These are phyloP conservation scores for Okapia johnstoni DNA, from an alignment of 2,113 vertebrate genomes.

Conservation along the genomic window DNA sequence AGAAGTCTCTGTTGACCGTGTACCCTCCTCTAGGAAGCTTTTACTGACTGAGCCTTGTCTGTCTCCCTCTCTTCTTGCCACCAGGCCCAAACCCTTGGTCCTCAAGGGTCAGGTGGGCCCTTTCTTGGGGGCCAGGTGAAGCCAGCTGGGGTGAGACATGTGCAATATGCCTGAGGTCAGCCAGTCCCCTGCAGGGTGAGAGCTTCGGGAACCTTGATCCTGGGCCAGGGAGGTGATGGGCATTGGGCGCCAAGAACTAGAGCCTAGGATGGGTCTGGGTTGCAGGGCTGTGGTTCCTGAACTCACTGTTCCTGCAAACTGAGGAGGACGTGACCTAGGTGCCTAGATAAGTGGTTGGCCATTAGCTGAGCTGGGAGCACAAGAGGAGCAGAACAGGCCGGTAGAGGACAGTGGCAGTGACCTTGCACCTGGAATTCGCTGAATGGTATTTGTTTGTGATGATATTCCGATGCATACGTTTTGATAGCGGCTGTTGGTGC, in stretches of 20 bases:
- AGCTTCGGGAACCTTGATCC: not conserved
- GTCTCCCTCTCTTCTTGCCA: not conserved
- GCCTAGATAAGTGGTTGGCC: not conserved
- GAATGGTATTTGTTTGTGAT: not conserved
- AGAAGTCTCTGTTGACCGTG: not conserved
- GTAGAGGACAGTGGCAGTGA: not conserved
- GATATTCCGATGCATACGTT: not conserved
- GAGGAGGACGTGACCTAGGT: not conserved
- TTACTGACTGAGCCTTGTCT: not conserved
- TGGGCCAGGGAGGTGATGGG: not conserved
- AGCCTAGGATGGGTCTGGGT: not conserved
- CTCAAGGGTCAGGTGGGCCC: not conserved
- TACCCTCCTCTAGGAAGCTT: not conserved
- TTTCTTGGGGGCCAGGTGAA: not conserved
- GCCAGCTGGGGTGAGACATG: not conserved
- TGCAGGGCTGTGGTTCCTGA: not conserved
- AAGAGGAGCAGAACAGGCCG: not conserved
- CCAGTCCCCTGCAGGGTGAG: not conserved
- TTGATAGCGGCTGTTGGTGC: not conserved
- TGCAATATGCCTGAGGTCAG: not conserved
- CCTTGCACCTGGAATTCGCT: not conserved
- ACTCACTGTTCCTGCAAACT: not conserved
- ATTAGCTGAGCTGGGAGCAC: not conserved
- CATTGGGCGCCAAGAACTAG: fast-evolving
- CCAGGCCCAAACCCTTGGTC: not conserved